Evolutionary conservation across 2,888 invertebrate species (phyloP).

Genomic region (Opisthograptis luteolata): DNA sequence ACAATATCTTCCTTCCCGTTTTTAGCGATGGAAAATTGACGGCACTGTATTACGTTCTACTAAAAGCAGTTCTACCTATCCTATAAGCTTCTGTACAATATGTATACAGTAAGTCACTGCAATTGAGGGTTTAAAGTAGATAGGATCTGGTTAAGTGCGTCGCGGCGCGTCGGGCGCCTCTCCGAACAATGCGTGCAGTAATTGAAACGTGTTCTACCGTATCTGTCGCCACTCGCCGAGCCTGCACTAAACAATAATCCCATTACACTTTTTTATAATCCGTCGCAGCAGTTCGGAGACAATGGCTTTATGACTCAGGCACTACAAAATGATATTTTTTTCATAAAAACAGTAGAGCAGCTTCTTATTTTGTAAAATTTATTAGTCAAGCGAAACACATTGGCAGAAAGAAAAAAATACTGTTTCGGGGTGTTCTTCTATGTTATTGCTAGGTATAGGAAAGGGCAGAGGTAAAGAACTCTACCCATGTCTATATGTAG

Average conservation of each 20-base stretch:
- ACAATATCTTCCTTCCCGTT: no score
- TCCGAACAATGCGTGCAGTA: conserved; percentile 64
- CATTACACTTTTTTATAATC: conserved; percentile 75
- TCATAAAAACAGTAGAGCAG: conserved; percentile 10
- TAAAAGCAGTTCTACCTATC: no score
- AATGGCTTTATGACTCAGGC: conserved; percentile 66
- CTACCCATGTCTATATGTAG: no score
- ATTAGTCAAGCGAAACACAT: no score
- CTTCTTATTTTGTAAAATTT: background rate
- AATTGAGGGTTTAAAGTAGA: conserved; percentile 24
- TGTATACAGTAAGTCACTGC: conserved; percentile 7
- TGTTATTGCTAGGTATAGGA: no score
- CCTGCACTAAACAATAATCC: conserved; percentile 67
- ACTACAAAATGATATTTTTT: conserved; percentile 28
- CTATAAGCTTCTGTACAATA: conserved; percentile 1
- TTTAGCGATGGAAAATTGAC: no score
- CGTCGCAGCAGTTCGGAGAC: conserved; percentile 59
- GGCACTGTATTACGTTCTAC: no score
- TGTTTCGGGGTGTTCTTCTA: no score
- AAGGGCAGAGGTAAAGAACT: no score
- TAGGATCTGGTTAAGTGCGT: conserved; percentile 30
- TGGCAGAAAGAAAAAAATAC: no score
- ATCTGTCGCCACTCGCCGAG: conserved; percentile 48
- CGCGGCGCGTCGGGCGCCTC: conserved; percentile 30
- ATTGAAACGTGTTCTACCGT: conserved; percentile 71